A percentile compares a stretch with the other conserved stretches of the same genome.
phyloP scores from a whole-genome alignment of 2,888 invertebrate genomes.

The Dryadula phaetusa region DNA sequence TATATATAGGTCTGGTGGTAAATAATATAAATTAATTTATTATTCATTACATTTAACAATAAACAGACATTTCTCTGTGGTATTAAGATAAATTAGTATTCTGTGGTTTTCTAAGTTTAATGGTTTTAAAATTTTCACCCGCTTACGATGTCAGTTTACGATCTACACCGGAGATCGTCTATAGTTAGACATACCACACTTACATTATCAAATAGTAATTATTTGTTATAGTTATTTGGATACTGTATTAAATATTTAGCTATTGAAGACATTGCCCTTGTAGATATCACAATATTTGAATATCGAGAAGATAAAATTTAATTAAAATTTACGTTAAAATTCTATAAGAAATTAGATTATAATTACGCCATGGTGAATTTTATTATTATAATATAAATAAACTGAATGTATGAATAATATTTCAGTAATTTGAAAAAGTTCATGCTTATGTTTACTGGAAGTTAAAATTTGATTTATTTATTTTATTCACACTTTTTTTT shows the following conservation, averaged over 20 bases:
- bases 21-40: background rate
- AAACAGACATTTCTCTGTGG: slow-evolving; percentile 27
- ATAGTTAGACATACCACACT: slow-evolving; percentile 31
- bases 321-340: no score
- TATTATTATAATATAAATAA: no score
- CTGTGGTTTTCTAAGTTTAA: slow-evolving; percentile 58
- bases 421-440: no score
- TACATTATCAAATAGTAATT: slow-evolving; percentile 37
- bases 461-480: no score
- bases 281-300: no score
- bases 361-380: no score
- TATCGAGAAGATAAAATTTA: no score
- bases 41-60: slow-evolving; percentile 28
- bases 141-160: slow-evolving; percentile 59
- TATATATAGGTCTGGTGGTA: no score
- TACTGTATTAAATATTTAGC: slow-evolving; percentile 28
- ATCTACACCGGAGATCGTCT: slow-evolving; percentile 42
- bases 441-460: no score
- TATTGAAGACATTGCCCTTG: background rate
- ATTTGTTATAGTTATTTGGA: slow-evolving; percentile 32
- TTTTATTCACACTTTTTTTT: no score
- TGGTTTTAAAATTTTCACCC: slow-evolving; percentile 57
- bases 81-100: slow-evolving; percentile 47
- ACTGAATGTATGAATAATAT: no score
- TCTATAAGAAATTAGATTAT: no score